Conservation (phyloP, 2,113 vertebrate species). For the Nerophis ophidion region DNA sequence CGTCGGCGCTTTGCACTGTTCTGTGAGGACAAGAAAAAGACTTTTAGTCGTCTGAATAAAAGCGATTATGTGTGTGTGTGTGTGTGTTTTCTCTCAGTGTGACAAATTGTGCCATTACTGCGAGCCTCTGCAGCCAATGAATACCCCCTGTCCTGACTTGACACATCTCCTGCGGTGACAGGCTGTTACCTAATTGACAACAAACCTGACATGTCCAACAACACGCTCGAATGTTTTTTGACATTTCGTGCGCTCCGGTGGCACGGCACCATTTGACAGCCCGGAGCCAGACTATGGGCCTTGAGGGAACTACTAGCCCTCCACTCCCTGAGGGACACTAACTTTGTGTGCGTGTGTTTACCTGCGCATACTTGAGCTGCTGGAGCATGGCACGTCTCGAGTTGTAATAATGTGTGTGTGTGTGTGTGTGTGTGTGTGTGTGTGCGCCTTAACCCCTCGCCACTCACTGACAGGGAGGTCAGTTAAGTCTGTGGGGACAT, state of each 20-base stretch:
- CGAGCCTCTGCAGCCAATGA: slow-evolving; percentile 1
- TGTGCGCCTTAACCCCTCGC: slow-evolving; percentile 63
- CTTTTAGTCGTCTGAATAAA: slow-evolving; percentile 1
- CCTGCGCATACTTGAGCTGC: slow-evolving; percentile 52
- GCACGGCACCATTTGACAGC: slow-evolving; percentile 53
- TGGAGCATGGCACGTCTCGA: slow-evolving; percentile 50
- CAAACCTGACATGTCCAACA: slow-evolving; percentile 55
- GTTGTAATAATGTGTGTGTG: slow-evolving; percentile 46
- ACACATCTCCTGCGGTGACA: slow-evolving; percentile 39
- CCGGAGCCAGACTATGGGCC: slow-evolving; percentile 58
- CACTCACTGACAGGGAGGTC: slow-evolving; percentile 68
- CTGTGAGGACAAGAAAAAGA: slow-evolving; percentile 55
- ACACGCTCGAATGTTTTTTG: slow-evolving; percentile 49
- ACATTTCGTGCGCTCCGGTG: slow-evolving; percentile 52
- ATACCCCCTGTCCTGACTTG: slow-evolving; percentile 31
- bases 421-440: slow-evolving; percentile 52
- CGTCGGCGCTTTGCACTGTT: slow-evolving; percentile 78
- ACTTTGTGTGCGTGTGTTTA: slow-evolving; percentile 52
- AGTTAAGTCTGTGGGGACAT: slow-evolving; percentile 66
- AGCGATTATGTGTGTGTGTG: not conserved
- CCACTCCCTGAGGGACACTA: slow-evolving; percentile 48
- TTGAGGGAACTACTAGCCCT: slow-evolving; percentile 53
- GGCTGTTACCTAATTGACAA: slow-evolving; percentile 55
- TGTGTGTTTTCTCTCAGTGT: not conserved
- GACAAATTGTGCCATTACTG: slow-evolving; percentile 4